Percentiles rank a stretch among this genome's conserved stretches.
Evolutionary conservation across 2,888 invertebrate genomes (phyloP).

Genomic region (Baccha elongata): DNA sequence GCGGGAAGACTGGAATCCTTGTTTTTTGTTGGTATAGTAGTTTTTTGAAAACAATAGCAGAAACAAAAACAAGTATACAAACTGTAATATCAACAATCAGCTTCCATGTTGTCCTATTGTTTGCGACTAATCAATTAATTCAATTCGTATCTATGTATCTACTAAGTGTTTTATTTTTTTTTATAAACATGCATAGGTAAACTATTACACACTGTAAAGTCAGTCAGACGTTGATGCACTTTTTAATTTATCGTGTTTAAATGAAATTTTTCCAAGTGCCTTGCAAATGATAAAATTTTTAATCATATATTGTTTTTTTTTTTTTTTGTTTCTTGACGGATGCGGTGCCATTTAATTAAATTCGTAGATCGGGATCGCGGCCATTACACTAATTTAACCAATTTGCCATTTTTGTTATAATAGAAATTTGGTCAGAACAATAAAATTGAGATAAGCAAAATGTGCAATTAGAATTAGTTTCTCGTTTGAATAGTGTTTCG

Average conservation of each 20-base stretch:
- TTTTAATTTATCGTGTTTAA: constrained; percentile 41
- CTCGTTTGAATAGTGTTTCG: constrained; percentile 14
- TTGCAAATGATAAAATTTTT: constrained; percentile 36
- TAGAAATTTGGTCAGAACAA: constrained; percentile 20
- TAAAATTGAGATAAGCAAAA: constrained; percentile 35
- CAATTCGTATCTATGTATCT: constrained; percentile 29
- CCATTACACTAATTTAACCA: constrained; percentile 65
- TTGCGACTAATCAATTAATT: constrained; percentile 72
- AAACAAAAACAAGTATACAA: constrained; percentile 34
- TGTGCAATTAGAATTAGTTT: constrained; percentile 62
- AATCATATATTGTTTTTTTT: constrained; percentile 42
- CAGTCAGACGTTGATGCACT: constrained; percentile 1
- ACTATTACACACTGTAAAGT: constrained; percentile 1
- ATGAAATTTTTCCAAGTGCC: constrained; percentile 41
- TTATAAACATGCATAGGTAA: constrained; percentile 10
- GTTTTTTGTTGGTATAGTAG: not conserved
- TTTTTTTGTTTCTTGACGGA: constrained; percentile 22
- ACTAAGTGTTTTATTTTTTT: constrained; percentile 7
- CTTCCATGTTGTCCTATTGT: constrained; percentile 68
- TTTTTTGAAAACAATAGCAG: constrained; percentile 19
- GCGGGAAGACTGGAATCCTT: constrained; percentile 54
- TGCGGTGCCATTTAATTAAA: constrained; percentile 43
- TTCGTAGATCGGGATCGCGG: constrained; percentile 51
- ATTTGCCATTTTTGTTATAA: constrained; percentile 63
- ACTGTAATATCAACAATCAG: constrained; percentile 64